A percentile compares a stretch with the other conserved stretches of the same genome.
phyloP scores from a whole-genome alignment of 2,888 invertebrate species.

The Mayetiola destructor region DNA sequence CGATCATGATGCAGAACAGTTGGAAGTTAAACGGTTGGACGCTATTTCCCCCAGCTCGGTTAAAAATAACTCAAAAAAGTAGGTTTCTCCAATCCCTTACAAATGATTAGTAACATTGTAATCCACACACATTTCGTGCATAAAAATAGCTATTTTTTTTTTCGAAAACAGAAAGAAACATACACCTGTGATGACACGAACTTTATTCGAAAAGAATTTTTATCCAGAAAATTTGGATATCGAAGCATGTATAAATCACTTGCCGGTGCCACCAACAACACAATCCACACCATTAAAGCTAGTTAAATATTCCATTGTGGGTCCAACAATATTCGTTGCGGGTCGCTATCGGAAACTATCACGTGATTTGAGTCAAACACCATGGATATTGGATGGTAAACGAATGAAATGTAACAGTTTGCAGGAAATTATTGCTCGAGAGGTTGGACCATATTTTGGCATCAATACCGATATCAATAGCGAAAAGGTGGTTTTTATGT shows the following conservation, averaged over 20 bases:
- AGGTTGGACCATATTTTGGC: slow-evolving; percentile 44
- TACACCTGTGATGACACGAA: slow-evolving; percentile 42
- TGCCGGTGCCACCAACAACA: slow-evolving; percentile 35
- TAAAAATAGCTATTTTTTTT: background rate
- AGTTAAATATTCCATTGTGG: slow-evolving; percentile 25
- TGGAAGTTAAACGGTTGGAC: slow-evolving; percentile 43
- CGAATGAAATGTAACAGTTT: slow-evolving; percentile 74
- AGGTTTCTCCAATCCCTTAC: no score
- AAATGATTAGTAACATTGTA: background rate
- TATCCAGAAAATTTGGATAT: slow-evolving; percentile 37
- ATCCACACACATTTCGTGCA: background rate
- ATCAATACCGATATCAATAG: slow-evolving; percentile 18
- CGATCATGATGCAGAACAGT: slow-evolving; percentile 38
- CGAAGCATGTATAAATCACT: slow-evolving; percentile 37
- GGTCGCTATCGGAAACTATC: slow-evolving; percentile 69
- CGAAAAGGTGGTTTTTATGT: slow-evolving; percentile 54
- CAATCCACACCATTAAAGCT: slow-evolving; percentile 28
- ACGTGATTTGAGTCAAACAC: slow-evolving; percentile 78
- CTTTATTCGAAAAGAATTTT: slow-evolving; percentile 44
- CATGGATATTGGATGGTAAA: slow-evolving; percentile 76
- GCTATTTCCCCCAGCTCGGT: slow-evolving; percentile 15
- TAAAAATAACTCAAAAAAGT: background rate
- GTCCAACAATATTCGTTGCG: slow-evolving; percentile 32
- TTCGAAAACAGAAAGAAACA: background rate
- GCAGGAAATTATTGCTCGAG: slow-evolving; percentile 69